These are phyloP conservation scores for Hozukius guyotensis DNA, from an alignment of 2,797 vertebrate species.

Conservation along the genomic window DNA sequence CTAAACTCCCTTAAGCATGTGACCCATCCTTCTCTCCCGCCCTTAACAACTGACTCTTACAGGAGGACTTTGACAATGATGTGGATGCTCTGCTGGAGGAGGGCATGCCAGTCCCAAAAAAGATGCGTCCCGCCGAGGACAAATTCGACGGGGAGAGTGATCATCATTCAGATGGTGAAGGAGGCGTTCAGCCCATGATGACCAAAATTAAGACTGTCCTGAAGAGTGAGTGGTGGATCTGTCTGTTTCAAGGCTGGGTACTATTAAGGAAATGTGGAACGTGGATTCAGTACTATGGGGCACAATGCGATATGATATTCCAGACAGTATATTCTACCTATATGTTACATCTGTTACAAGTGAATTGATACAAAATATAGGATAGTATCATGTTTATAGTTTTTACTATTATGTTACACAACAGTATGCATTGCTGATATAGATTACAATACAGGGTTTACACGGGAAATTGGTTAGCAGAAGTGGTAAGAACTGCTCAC, in stretches of 20 bases:
- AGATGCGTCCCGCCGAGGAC: constrained; percentile 91
- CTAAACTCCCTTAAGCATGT: background rate
- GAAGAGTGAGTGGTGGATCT: constrained; percentile 90
- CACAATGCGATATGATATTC: background rate
- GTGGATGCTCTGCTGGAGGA: constrained; percentile 97
- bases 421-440: background rate
- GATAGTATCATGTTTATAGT: background rate
- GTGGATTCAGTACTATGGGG: background rate
- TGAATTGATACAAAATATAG: background rate
- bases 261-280: background rate
- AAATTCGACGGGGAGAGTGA: constrained; percentile 91
- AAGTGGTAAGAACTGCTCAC: background rate
- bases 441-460: background rate
- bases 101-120: constrained; percentile 96
- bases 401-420: background rate
- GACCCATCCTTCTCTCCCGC: constrained; percentile 29
- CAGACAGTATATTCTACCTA: background rate
- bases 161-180: constrained; percentile 94
- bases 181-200: constrained; percentile 98
- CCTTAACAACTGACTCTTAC: constrained; percentile 74
- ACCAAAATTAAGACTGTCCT: constrained; percentile 99
- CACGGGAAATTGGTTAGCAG: background rate
- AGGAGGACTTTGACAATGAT: constrained; percentile 99
- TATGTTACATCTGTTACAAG: background rate
- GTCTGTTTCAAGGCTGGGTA: background rate